These are phyloP conservation scores for Papilio glaucus DNA, from an alignment of 1,140 invertebrate species.

Conservation along the genomic window DNA sequence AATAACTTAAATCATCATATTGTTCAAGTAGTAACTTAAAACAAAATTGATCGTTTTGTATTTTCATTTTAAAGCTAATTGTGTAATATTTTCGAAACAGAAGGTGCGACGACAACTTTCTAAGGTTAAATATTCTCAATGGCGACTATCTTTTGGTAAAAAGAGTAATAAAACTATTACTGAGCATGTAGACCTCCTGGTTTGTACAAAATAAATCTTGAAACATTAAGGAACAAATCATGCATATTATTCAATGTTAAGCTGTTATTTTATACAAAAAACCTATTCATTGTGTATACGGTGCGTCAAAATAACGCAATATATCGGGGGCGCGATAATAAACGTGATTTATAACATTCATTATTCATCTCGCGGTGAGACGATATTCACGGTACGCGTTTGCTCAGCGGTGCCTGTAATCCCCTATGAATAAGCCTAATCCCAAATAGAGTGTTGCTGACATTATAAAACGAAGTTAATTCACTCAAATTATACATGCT, in stretches of 20 bases:
- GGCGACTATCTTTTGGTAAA: no score
- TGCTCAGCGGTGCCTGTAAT: background rate
- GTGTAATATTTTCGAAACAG: no score
- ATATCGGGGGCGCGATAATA: background rate
- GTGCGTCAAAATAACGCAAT: background rate
- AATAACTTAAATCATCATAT: background rate
- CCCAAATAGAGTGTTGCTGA: background rate
- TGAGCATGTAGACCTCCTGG: no score
- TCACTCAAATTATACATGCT: background rate
- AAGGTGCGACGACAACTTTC: no score
- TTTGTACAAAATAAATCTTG: no score
- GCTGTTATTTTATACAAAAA: background rate
- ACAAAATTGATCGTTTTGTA: no score
- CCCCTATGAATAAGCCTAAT: conserved; percentile 6
- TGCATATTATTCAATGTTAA: conserved; percentile 9
- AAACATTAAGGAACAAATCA: no score
- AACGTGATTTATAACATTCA: conserved; percentile 14
- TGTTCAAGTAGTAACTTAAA: background rate
- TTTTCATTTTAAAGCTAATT: no score
- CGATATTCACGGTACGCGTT: background rate
- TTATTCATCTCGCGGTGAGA: conserved; percentile 15
- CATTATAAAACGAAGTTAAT: background rate
- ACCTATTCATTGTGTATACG: background rate
- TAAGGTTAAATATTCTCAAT: no score
- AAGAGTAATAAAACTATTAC: no score